Evolutionary conservation across 2,797 vertebrate species (phyloP), one percentile per base, ranked within the genome.

Genomic region (Hephaestus fuliginosus): DNA sequence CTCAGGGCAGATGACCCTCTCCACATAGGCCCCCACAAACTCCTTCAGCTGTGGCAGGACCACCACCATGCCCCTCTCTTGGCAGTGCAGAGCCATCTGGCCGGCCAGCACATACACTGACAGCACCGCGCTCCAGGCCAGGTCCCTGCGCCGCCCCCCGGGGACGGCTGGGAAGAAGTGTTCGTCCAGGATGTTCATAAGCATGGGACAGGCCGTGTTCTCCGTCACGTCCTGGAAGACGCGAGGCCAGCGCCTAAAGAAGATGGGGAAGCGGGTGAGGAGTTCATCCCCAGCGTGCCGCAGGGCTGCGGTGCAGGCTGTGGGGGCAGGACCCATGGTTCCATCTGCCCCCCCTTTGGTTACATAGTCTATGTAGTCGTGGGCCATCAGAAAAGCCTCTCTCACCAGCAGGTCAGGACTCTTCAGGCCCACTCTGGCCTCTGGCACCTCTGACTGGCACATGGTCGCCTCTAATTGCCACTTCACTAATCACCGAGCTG

Each of bases 241-340:
- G 0, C 95, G 91, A 0, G 95, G 95, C 96, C 95, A 96, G 60
- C 95, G 95, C 5, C 93, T 90, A 82, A 96, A 96, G 90, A 96
- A 96, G 81, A 96, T 96, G 46, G 94, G 96, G 78, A 96, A 96
- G 70, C 91, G 92, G 28, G 36, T 41, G 28, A 96, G 92, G 7
- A 96, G 95, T 74, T 96, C 93, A 0, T 96, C 93, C 0, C 95
- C 95, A 0, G 96, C 95, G 0, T 95, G 90, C 5, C 94, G 92
- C 67, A 96, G 82, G 12, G 95, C 94, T 0, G 90, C 86, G 0
- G 94, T 51, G 56, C 93, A 89, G 25, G 20, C 52, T 0, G 94
- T 91, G 0, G 95, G 95, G 11, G 96, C 91, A 0, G 92, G 81
- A 13, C 83, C 80, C 30, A 88, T 76, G 1, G 73, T 60, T 0